These are phyloP conservation scores for Marisa cornuarietis DNA, from an alignment of 1,140 invertebrate genomes.

Conservation along the genomic window DNA sequence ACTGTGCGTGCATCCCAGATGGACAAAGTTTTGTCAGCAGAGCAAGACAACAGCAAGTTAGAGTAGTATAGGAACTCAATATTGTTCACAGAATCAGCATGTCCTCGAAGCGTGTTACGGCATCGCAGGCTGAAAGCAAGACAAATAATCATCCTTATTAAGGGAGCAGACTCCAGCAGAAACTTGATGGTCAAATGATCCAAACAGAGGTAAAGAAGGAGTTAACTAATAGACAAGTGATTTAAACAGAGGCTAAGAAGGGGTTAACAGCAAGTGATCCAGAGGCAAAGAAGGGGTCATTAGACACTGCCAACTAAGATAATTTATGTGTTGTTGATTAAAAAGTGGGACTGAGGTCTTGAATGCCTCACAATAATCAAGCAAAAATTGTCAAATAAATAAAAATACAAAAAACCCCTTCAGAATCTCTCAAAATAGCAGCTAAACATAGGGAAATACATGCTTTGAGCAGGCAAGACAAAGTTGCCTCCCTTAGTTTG, in stretches of 20 bases:
- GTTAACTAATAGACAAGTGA: no score
- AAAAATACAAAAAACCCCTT: neutral
- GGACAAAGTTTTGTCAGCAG: slow-evolving; percentile 66
- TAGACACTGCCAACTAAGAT: no score
- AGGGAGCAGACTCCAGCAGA: neutral
- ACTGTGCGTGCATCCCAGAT: slow-evolving; percentile 67
- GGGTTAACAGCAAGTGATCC: no score
- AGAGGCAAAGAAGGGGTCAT: no score
- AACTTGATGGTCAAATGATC: neutral
- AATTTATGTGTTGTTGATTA: neutral
- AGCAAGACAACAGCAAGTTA: slow-evolving; percentile 63
- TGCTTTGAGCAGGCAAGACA: no score
- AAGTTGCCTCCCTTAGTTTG: no score
- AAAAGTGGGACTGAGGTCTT: neutral
- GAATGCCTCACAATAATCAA: no score
- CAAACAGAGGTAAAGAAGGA: neutral
- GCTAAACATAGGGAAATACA: no score
- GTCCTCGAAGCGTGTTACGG: slow-evolving; percentile 63
- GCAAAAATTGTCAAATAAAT: no score
- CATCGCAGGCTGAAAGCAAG: slow-evolving; percentile 54
- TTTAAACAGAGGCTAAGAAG: no score
- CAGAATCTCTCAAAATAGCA: neutral
- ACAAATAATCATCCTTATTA: neutral
- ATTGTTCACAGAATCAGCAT: slow-evolving; percentile 66
- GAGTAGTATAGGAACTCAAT: slow-evolving; percentile 65